Evolutionary conservation across 2,888 invertebrate species (phyloP), one percentile per base, ranked within the genome.

Genomic region (Rambutsinella grinnellia): DNA sequence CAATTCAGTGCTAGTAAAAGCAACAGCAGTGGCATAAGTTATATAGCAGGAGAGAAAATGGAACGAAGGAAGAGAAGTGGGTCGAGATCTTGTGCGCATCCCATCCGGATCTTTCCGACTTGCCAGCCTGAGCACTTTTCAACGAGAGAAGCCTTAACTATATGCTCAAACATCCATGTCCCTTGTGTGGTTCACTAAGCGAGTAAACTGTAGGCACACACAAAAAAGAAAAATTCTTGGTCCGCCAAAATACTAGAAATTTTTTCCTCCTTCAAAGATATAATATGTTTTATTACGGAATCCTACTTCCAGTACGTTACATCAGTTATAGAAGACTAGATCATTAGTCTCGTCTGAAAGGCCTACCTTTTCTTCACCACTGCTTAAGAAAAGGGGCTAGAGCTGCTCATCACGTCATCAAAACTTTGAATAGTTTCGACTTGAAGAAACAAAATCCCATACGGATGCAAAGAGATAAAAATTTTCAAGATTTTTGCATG

Each of bases 61-160:
- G 63, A 57, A 36, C 61, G 46, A 67, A 49, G 47, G 53, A 44
- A 61, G 47, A 72, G 78, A 80, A 80, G 70, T 81, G 79, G 78
- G 76, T 79, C 78, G 80, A 62, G 69, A 63, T 66, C 71, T 75
- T 74, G 71, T 82, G 82, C 82, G 82, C 82, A 82, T 82, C 82
- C 78, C 78, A 82, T 79, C 80, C 80, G 80, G 79, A 81, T 70
- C 77, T 75, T 79, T 72, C 79, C 79, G 81, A 81, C 76, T 54
- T 67, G 62, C 67, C 61, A 79, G 69, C 69, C 77, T 65, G 57
- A 78, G 66, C 71, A 47, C 53, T 54, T 72, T 72, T 65, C 65
- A 21, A 65, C 72, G 65, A 70, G 58, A 58, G 49, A 21, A 70
- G 53, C 66, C 28, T 21, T 17, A 57, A 28, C 71, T 65, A 65